phyloP scores from a whole-genome alignment of 1,140 invertebrate species.

The Drosophila mauritiana region DNA sequence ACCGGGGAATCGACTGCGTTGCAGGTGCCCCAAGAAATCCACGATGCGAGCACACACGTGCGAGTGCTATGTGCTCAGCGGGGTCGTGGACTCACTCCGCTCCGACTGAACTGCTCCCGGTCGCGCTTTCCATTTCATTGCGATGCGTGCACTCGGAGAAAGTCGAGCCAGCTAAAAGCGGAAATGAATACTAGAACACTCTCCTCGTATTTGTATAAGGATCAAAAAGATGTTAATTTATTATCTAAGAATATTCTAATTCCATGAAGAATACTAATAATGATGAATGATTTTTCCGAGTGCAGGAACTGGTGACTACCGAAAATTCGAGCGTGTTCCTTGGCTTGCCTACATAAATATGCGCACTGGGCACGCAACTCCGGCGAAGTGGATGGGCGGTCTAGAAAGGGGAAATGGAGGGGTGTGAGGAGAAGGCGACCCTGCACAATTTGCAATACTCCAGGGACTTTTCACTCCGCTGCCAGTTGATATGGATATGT shows the following conservation, averaged over 20 bases:
- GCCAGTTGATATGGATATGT: constrained; percentile 58
- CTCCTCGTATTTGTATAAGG: too few species aligned
- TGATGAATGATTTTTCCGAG: not conserved
- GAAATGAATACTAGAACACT: too few species aligned
- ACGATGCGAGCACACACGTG: constrained; percentile 1
- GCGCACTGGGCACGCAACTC: constrained; percentile 60
- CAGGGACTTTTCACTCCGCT: constrained; percentile 58
- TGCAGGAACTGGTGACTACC: constrained; percentile 14
- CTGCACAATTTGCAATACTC: constrained; percentile 72
- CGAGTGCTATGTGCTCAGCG: constrained; percentile 38
- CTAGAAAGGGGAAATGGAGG: not conserved
- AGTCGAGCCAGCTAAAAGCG: not conserved
- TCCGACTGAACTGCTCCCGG: constrained; percentile 10
- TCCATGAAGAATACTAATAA: too few species aligned
- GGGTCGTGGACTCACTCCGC: constrained; percentile 5
- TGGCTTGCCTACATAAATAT: constrained; percentile 70
- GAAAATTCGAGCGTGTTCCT: constrained; percentile 66
- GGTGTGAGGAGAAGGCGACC: constrained; percentile 23
- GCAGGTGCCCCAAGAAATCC: constrained; percentile 41
- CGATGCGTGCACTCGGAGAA: not conserved
- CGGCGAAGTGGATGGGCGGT: constrained; percentile 17
- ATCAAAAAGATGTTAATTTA: too few species aligned
- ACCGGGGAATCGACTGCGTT: constrained; percentile 26
- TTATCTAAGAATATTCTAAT: too few species aligned
- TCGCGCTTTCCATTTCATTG: constrained; percentile 73